phyloP scores from a whole-genome alignment of 2,888 invertebrate species.

The Orthosia cruda region DNA sequence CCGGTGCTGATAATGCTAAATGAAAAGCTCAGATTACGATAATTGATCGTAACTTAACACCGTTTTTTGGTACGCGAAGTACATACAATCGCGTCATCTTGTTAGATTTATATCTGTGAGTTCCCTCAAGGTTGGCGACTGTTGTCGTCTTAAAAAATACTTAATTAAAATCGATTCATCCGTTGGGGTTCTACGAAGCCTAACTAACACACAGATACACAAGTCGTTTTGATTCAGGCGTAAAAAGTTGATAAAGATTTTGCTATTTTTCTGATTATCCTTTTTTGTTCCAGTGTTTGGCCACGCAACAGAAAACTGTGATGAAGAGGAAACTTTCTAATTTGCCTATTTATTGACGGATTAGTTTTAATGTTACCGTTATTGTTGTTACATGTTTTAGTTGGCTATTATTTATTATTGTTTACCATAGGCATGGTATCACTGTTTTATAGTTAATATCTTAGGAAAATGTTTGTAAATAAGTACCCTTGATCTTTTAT shows the following conservation, averaged over 20 bases:
- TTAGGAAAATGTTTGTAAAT: constrained; percentile 86
- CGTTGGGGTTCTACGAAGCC: no score
- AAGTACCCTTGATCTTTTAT: constrained; percentile 82
- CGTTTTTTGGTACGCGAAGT: no score
- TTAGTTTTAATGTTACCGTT: constrained; percentile 89
- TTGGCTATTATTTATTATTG: constrained; percentile 88
- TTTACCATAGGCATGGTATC: constrained; percentile 83
- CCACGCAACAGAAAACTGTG: constrained; percentile 96
- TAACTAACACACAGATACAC: no score
- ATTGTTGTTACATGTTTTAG: constrained; percentile 87
- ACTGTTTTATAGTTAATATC: constrained; percentile 81
- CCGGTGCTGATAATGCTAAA: no score
- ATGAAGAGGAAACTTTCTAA: constrained; percentile 96
- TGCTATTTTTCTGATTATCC: constrained; percentile 3
- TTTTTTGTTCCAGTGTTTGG: constrained; percentile 95
- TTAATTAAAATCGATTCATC: no score
- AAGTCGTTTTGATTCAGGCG: no score
- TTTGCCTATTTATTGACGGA: constrained; percentile 79
- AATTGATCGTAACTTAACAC: no score
- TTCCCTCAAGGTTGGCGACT: no score
- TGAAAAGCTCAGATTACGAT: no score
- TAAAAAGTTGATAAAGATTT: not conserved
- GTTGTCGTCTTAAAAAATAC: no score
- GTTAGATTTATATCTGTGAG: no score
- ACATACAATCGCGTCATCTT: no score